A percentile compares a stretch with the other conserved stretches of the same genome.
phyloP scores from a whole-genome alignment of 2,888 invertebrate species.

The Lumbricus terrestris region DNA sequence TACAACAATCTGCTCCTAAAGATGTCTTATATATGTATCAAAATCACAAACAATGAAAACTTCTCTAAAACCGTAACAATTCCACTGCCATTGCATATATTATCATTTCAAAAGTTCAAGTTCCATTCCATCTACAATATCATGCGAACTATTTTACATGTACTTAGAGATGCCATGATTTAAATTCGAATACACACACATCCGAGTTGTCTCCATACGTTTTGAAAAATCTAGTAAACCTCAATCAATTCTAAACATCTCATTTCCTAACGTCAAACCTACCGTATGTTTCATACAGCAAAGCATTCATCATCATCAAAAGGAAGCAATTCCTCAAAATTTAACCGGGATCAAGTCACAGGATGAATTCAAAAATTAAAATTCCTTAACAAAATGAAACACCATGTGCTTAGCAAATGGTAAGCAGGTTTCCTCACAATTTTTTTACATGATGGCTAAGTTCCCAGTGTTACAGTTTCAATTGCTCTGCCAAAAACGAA shows the following conservation, averaged over 20 bases:
- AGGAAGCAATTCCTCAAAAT: neutral
- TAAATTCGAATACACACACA: neutral
- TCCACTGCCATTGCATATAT: no score
- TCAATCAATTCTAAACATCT: neutral
- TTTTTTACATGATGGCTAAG: neutral
- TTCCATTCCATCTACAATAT: neutral
- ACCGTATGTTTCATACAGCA: neutral
- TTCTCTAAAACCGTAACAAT: neutral
- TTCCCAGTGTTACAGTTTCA: neutral
- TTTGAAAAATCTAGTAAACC: neutral
- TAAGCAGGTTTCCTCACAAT: neutral
- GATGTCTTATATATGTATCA: neutral
- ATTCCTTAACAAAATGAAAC: neutral
- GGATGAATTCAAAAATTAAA: neutral
- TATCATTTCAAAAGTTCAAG: neutral
- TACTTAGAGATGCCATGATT: neutral
- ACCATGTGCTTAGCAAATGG: neutral
- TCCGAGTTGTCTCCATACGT: neutral
- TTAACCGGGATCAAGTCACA: neutral
- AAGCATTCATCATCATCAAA: neutral
- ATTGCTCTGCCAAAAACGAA: neutral
- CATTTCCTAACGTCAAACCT: neutral
- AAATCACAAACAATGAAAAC: no score
- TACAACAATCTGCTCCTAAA: neutral
- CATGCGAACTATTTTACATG: neutral